These are phyloP conservation scores for Spialia ferax DNA, from an alignment of 2,888 invertebrate species.

Conservation along the genomic window DNA sequence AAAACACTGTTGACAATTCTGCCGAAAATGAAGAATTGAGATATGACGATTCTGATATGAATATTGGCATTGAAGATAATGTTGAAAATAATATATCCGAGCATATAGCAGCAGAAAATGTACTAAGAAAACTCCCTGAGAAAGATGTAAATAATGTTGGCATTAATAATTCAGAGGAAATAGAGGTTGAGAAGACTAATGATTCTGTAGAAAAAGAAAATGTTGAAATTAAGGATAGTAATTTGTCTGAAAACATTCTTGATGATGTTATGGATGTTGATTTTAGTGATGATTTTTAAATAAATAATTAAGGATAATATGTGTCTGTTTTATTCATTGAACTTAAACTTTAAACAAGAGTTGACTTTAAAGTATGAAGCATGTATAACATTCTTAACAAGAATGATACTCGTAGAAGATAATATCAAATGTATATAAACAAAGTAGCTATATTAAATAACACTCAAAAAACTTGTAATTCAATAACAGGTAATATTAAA, in stretches of 20 bases:
- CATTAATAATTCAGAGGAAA: background rate
- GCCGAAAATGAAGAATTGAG: conserved; percentile 12
- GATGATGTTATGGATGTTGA: conserved; percentile 68
- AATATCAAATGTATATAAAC: too few relatives aligned
- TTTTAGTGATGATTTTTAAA: conserved; percentile 71
- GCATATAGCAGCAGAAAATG: conserved; percentile 19
- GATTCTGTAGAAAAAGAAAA: conserved; percentile 4
- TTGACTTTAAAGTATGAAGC: too few relatives aligned
- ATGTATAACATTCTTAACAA: too few relatives aligned
- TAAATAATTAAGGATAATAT: conserved; percentile 2
- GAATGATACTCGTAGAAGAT: too few relatives aligned
- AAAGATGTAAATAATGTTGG: background rate
- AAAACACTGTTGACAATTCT: conserved; percentile 8
- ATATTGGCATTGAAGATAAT: conserved; percentile 27
- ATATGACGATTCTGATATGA: conserved; percentile 24
- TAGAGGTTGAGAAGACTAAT: background rate
- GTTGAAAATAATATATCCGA: conserved; percentile 13
- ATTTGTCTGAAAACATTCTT: conserved; percentile 32
- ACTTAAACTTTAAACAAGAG: too few relatives aligned
- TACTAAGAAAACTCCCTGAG: background rate
- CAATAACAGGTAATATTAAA: too few relatives aligned
- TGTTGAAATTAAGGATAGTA: conserved; percentile 2
- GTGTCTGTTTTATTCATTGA: background rate
- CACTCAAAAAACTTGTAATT: too few relatives aligned
- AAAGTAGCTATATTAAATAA: too few relatives aligned